A percentile compares a stretch with the other conserved stretches of the same genome.
phyloP scores from a whole-genome alignment of 2,113 vertebrate species.

The Poecile atricapillus region DNA sequence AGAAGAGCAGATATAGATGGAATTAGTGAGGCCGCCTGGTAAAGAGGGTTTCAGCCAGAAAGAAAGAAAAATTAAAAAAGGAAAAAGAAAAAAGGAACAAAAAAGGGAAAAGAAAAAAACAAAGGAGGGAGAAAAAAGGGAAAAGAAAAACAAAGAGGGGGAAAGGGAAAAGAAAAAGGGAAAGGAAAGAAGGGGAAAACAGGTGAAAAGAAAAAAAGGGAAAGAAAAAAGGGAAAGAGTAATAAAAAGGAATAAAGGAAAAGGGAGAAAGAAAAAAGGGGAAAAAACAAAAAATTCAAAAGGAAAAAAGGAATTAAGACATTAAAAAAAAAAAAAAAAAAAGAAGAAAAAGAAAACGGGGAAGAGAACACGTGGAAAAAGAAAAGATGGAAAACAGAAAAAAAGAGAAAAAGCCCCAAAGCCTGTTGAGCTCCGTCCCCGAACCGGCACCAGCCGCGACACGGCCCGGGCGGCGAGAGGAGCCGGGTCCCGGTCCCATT shows the following conservation, averaged over 20 bases:
- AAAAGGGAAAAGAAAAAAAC: too few relatives aligned
- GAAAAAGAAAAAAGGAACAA: too few relatives aligned
- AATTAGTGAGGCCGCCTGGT: neutral
- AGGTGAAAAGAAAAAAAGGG: too few relatives aligned
- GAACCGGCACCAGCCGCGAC: neutral
- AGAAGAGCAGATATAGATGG: neutral
- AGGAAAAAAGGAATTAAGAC: neutral
- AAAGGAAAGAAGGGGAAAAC: neutral
- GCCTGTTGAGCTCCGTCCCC: neutral
- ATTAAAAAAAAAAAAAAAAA: neutral
- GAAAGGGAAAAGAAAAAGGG: too few relatives aligned
- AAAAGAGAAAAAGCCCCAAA: too few relatives aligned
- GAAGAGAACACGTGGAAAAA: neutral
- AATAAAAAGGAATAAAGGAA: neutral
- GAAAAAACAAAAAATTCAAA: neutral
- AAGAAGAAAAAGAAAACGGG: neutral
- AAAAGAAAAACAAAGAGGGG: too few relatives aligned
- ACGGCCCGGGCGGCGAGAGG: neutral
- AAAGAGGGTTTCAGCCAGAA: neutral
- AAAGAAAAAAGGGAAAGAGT: neutral
- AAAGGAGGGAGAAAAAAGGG: too few relatives aligned
- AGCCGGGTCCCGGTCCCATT: neutral
- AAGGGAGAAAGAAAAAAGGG: too few relatives aligned
- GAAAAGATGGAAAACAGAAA: fast-evolving
- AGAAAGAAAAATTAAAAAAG: neutral